Base-by-base conservation (phyloP, 2,888 invertebrate genomes). In the Ischnura elegans region DNA sequence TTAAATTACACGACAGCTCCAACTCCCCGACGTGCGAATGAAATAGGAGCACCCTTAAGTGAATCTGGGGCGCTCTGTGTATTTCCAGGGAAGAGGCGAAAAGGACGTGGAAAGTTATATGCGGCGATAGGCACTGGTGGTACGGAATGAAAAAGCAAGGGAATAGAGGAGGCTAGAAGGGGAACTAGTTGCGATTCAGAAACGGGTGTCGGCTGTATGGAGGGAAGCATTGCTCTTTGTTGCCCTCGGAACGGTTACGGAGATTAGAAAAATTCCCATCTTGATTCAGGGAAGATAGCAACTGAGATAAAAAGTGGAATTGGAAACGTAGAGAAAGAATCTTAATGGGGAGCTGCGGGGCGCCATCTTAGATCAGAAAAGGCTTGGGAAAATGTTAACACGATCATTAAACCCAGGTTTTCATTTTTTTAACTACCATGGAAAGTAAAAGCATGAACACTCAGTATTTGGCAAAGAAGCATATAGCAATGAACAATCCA, bases 131-230 rank as follows among this genome's bases (percentile, higher is more conserved):
- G 90, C 61, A 90, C 61, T 90, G 87, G 87, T 87, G 55, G 87
- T 55, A 87, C 16, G 21, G 55, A 43, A 55, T 55, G 87, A 87
- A 87, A 86, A 87, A 90, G 90, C 43, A 66, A 61, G 90, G 61
- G 66, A 66, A 90, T 90, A 43, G 61, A n/a, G n/a, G 51, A 51
- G 87, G 87, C 87, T 87, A 87, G 55, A 55, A 87, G 61, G 61
- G 87, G 61, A 87, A 87, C 87, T 87, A 55, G 87, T 46, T 47
- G 61, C 87, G 87, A 93, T 93, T 93, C 87, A 66, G 55, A 87
- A 51, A 51, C 46, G 76, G 84, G 55, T 66, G 36, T 87, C 87
- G 66, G 90, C 66, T 84, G 93, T 87, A 66, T 66, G 76, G 36
- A 51, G 43, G 47, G 87, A 61, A 55, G 61, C 5, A 85, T 36